phyloP scores from a whole-genome alignment of 2,113 vertebrate genomes.

The Macaca fascicularis region DNA sequence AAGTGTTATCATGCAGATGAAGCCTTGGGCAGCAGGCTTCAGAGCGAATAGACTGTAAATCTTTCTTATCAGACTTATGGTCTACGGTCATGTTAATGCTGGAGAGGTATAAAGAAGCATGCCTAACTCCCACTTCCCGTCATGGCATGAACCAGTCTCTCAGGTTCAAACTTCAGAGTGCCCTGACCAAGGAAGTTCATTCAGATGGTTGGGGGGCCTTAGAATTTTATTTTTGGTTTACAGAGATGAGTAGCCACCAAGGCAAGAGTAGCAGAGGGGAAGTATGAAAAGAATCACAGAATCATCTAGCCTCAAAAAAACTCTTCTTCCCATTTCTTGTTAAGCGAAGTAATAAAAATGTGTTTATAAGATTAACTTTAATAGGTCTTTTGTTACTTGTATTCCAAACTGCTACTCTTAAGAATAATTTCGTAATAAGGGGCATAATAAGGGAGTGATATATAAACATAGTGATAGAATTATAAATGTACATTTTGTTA shows the following conservation, averaged over 20 bases:
- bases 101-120: no score
- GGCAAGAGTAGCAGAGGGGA: background rate
- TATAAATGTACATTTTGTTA: conserved; percentile 11
- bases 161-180: no score
- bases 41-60: no score
- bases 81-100: no score
- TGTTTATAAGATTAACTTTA: background rate
- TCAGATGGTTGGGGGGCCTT: no score
- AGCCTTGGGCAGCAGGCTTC: no score
- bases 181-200: no score
- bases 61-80: no score
- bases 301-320: background rate
- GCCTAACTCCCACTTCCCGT: no score
- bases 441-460: background rate
- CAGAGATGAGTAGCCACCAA: background rate
- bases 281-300: background rate
- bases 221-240: no score
- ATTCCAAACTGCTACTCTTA: background rate
- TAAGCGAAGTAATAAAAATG: background rate
- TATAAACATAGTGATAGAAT: background rate
- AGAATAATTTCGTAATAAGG: background rate
- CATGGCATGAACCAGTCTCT: no score
- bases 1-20: no score
- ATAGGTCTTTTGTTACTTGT: background rate
- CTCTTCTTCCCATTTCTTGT: background rate